Evolutionary conservation across 2,888 invertebrate species (phyloP), one percentile per base, ranked within the genome.

Genomic region (Drosophila pegasa): DNA sequence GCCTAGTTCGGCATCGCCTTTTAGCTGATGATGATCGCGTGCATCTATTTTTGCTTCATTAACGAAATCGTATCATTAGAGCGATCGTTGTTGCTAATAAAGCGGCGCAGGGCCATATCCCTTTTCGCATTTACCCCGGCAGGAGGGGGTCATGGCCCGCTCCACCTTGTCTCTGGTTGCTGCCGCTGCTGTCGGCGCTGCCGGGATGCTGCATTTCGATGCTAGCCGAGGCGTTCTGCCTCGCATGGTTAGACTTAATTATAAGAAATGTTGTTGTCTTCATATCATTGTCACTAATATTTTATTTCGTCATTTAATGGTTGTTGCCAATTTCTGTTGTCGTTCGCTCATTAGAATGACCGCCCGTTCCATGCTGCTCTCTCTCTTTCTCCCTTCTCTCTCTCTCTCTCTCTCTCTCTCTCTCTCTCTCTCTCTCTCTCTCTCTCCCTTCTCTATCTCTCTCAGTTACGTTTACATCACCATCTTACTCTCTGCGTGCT

Each of bases 221-320:
- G 80, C 76, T 77, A 81, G 84, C 59, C 78, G 89, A 90, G 84
- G 76, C 90, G 82, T 89, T 77, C 56, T 76, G 79, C 75, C 72
- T 74, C 83, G 90, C 89, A 87, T 90, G 89, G 90, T 85, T 90
- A 83, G 76, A 83, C 76, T 89, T 90, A 89, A 90, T 90, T 90
- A 90, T 82, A 78, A 75, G 79, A 82, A 76, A 80, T 83, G 74
- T 77, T 79, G 76, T 87, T 79, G 80, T 87, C 85, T 82, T 88
- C 83, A 85, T 87, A 74, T 80, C 75, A 79, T 83, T 88, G 79
- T 77, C 79, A 83, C 87, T 78, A 87, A 83, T 87, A 80, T 80
- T 78, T 74, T 81, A 77, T 72, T 78, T 80, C 64, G 72, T 78
- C 73, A 61, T 85, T 87, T 80, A 87, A 88, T 79, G 78, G 58